phyloP scores from a whole-genome alignment of 2,888 invertebrate genomes.

The Stratiomys singularior region DNA sequence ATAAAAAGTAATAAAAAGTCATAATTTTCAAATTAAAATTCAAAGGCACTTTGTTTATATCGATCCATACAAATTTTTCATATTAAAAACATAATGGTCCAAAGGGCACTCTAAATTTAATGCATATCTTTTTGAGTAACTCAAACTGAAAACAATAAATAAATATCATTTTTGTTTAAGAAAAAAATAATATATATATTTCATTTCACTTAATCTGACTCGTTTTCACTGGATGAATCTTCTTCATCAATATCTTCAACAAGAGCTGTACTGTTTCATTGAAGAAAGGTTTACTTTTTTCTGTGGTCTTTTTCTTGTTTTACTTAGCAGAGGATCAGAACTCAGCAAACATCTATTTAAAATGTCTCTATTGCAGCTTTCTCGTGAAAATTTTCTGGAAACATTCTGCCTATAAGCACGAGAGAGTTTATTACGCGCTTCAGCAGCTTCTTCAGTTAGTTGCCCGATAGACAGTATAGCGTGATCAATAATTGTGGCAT shows the following conservation, averaged over 20 bases:
- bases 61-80: too few species aligned
- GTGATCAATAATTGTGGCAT: slow-evolving; percentile 53
- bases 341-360: slow-evolving; percentile 54
- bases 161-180: background rate
- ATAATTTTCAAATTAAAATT: background rate
- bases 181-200: too few species aligned
- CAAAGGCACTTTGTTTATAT: too few species aligned
- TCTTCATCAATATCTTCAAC: background rate
- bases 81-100: too few species aligned
- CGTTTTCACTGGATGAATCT: background rate
- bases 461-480: slow-evolving; percentile 57
- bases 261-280: background rate
- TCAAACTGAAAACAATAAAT: background rate
- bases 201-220: slow-evolving; percentile 9
- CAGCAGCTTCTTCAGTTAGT: slow-evolving; percentile 56
- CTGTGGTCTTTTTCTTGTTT: background rate
- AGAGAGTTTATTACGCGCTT: slow-evolving; percentile 57
- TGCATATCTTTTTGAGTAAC: too few species aligned
- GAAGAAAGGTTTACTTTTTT: background rate
- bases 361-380: slow-evolving; percentile 52
- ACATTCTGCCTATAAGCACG: slow-evolving; percentile 52
- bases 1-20: background rate
- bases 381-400: slow-evolving; percentile 54
- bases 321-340: slow-evolving; percentile 50
- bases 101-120: too few species aligned